These are phyloP conservation scores for Drosophila heteroneura DNA, from an alignment of 2,888 invertebrate species.

Conservation along the genomic window DNA sequence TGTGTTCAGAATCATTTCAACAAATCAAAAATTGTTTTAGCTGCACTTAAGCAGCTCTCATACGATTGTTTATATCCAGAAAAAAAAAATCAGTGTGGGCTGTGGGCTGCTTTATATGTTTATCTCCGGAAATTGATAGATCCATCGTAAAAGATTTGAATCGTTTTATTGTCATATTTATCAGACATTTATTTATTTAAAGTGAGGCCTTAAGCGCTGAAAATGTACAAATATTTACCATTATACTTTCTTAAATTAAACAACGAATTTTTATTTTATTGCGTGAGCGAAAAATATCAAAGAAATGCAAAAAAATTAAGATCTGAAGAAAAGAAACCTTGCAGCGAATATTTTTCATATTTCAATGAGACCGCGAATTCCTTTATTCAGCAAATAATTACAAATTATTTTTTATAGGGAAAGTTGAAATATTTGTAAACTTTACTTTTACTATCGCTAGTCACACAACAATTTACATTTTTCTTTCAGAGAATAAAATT, in stretches of 20 bases:
- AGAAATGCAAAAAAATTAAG: neutral
- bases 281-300: conserved; percentile 1
- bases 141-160: conserved; percentile 14
- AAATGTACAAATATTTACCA: conserved; percentile 25
- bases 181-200: conserved; percentile 23
- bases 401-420: neutral
- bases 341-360: conserved; percentile 2
- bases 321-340: conserved; percentile 1
- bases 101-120: conserved; percentile 19
- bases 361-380: neutral
- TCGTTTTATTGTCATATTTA: conserved; percentile 9
- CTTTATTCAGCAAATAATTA: neutral
- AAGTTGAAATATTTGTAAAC: neutral
- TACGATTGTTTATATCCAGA: conserved; percentile 22
- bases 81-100: neutral
- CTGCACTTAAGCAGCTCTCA: neutral
- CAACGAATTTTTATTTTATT: conserved; percentile 10
- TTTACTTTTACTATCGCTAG: neutral
- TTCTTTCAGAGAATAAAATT: conserved; percentile 3
- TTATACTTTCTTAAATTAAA: conserved; percentile 2
- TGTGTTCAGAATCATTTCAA: conserved; percentile 30
- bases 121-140: conserved; percentile 18
- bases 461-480: neutral
- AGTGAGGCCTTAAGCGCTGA: neutral
- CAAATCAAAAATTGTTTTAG: neutral